Conservation (phyloP, 2,113 vertebrate genomes). For the Butorides virescens region DNA sequence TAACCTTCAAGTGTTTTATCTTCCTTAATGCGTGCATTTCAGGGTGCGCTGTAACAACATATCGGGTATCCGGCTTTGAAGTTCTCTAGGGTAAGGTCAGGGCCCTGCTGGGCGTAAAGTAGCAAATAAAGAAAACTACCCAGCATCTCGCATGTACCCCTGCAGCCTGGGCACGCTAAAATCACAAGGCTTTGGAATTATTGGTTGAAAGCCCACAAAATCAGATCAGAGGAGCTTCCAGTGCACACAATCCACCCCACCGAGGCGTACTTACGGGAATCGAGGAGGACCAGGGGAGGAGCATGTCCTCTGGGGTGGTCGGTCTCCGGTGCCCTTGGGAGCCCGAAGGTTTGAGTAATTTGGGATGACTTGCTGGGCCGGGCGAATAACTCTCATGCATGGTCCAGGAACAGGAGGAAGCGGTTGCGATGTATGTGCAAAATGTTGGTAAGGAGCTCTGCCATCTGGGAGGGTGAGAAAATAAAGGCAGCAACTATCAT, state of each 20-base stretch:
- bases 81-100: neutral
- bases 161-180: neutral
- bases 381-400: slow-evolving; percentile 33
- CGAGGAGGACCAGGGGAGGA: slow-evolving; percentile 37
- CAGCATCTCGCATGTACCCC: neutral
- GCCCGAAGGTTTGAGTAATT: slow-evolving; percentile 46
- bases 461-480: slow-evolving; percentile 57
- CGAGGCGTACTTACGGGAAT: slow-evolving; percentile 44
- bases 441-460: slow-evolving; percentile 34
- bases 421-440: neutral
- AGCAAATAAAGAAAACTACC: neutral
- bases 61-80: neutral
- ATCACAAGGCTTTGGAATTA: neutral
- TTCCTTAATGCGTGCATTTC: neutral
- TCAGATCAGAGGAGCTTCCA: neutral
- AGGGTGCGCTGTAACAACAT: neutral
- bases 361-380: slow-evolving; percentile 42
- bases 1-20: slow-evolving; percentile 39
- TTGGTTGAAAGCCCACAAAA: neutral
- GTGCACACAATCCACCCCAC: neutral
- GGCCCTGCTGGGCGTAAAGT: neutral
- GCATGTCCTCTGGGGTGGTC: neutral
- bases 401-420: slow-evolving; percentile 41
- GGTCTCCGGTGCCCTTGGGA: slow-evolving; percentile 11
- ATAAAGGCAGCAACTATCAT: slow-evolving; percentile 7